Evolutionary conservation across 2,888 invertebrate genomes (phyloP), one percentile per base, ranked within the genome.

Genomic region (Silvanus unidentatus): DNA sequence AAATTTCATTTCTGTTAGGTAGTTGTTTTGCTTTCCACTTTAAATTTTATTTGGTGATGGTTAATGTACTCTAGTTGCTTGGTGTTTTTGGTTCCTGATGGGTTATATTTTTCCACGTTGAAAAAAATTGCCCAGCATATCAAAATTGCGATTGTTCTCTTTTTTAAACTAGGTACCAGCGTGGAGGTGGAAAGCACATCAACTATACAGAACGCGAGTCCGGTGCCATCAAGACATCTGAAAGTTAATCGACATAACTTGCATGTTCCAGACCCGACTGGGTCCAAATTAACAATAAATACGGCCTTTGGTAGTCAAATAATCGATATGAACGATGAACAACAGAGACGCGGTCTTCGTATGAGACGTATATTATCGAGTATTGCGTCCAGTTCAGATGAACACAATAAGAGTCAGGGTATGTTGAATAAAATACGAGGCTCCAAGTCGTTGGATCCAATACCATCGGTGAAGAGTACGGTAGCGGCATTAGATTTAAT

Each of bases 361-460:
- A 44, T 73, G 73, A 16, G 71, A 78, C 68, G 81, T 48, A 78
- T 81, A 12, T 64, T 84, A 40, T 82, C 82, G 42, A 82, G 81
- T 44, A 84, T 83, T 44, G 81, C 82, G 12, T 81, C 82, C 36
- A 81, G 81, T 48, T 77, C 77, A 45, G 80, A 78, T 54, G 78
- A 79, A 49, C 68, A 64, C 43, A 69, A 71, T 40, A 65, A 60
- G 44, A 70, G 70, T 47, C 63, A 67, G 42, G 57, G 62, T 12
- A 59, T 62, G 45, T 48, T 69, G 22, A 68, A 66, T 44, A 67
- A 61, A 51, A 71, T 82, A 48, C 73, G 81, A 14, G 82, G 81
- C 61, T 80, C 82, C 1, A 77, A 78, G 50, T 84, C 84, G 1
- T 68, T 85, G 48, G 84, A 86, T 63, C 79, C 78, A 2, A 74